Evolutionary conservation across 2,797 vertebrate genomes (phyloP), one percentile per base, ranked within the genome.

Genomic region (Arctocebus calabarensis): DNA sequence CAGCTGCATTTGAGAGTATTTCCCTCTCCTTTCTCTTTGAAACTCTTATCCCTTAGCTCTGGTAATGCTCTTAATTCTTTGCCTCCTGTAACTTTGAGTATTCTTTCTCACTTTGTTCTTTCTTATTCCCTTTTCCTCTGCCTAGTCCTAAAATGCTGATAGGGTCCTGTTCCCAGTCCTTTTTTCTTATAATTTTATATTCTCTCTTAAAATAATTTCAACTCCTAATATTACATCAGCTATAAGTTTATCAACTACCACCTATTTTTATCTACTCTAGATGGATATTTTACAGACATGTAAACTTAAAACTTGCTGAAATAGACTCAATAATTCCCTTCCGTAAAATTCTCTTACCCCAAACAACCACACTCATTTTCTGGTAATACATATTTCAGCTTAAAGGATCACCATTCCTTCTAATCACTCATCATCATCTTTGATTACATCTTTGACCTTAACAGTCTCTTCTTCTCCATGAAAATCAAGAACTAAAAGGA

Each of bases 171-270:
- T 85, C 7, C 64, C 37, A 94, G 29, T 84, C 19, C 25, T 75
- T 29, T 87, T 61, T 64, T 48, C 48, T 87, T 93, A 77, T 17
- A 82, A 32, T 37, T 91, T 78, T 62, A 25, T 11, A 77, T 70
- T 16, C 6, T 85, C n/a, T 32, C 34, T 83, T 79, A 77, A 71
- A 22, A 84, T 89, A 87, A 89, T 48, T 1, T 66, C 32, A 62
- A 61, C 66, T 93, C 84, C 32, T 64, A 73, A 3, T 66, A 34
- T 73, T 92, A 64, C 22, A 82, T 89, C 48, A 73, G 61, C 48
- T 29, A 62, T 25, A 91, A 93, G 91, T 70, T 93, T 43, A 88
- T 71, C 57, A 94, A 70, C 7, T 22, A 85, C 40, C 11, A 61
- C 20, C 5, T 81, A 64, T 79, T 92, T 73, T n/a, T 40, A 73